phyloP scores from a whole-genome alignment of 2,888 invertebrate genomes.

The Trypoxylon attenuatum region DNA sequence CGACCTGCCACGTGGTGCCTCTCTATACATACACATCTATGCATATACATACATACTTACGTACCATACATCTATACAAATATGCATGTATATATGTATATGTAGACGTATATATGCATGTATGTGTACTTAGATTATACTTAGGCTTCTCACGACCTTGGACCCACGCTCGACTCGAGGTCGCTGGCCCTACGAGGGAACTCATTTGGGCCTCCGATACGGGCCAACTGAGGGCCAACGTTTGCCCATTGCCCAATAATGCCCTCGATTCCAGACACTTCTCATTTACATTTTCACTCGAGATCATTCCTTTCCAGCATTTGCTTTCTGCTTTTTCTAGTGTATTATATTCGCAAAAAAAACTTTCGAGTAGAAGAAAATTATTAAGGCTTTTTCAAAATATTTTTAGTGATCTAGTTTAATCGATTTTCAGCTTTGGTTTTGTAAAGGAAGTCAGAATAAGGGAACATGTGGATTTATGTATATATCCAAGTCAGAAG shows the following conservation, averaged over 20 bases:
- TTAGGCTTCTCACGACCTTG: constrained; percentile 38
- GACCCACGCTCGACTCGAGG: constrained; percentile 17
- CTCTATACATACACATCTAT: no score
- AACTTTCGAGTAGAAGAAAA: no score
- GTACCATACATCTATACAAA: background rate
- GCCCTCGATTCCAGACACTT: background rate
- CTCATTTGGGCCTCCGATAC: background rate
- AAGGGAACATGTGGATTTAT: no score
- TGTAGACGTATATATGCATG: background rate
- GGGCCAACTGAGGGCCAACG: no score
- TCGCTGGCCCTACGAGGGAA: constrained; percentile 15
- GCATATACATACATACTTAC: no score
- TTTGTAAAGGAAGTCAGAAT: no score
- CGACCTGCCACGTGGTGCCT: constrained; percentile 23
- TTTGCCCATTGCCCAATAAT: background rate
- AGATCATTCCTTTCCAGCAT: background rate
- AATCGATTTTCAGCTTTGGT: no score
- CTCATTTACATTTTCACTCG: background rate
- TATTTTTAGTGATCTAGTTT: no score
- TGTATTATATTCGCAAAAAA: background rate
- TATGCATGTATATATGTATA: background rate
- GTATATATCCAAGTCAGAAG: no score
- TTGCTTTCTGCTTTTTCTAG: background rate
- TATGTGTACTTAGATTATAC: constrained; percentile 14
- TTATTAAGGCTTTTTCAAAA: no score